Evolutionary conservation across 2,888 invertebrate genomes (phyloP).

Genomic region (Slavum lentiscoides): DNA sequence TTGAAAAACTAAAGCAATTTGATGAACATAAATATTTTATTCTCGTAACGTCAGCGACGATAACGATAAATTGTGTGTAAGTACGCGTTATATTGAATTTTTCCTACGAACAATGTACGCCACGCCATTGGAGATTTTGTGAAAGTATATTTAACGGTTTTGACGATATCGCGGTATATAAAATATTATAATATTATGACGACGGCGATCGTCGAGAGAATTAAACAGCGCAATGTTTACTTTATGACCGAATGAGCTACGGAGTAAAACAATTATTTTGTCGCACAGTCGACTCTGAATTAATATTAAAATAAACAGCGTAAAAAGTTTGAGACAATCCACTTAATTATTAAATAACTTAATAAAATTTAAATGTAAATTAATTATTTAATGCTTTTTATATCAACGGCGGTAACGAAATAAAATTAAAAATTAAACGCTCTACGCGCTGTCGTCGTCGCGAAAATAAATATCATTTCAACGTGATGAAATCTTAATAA

Average conservation of each 20-base stretch:
- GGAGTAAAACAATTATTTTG: conserved; percentile 41
- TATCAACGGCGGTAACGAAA: conserved; percentile 13
- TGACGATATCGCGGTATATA: background rate
- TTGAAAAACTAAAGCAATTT: too few relatives aligned
- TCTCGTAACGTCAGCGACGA: too few relatives aligned
- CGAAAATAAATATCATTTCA: conserved; percentile 11
- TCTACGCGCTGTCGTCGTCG: background rate
- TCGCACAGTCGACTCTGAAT: conserved; percentile 31
- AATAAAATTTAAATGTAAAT: conserved; percentile 46
- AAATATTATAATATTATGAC: conserved; percentile 5
- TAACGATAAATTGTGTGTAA: too few relatives aligned
- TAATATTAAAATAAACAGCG: conserved; percentile 39
- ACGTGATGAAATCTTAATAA: conserved; percentile 4
- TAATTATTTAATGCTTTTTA: conserved; percentile 38
- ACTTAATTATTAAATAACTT: conserved; percentile 43
- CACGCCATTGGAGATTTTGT: too few relatives aligned
- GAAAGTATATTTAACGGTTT: background rate
- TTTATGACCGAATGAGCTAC: conserved; percentile 10
- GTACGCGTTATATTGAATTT: too few relatives aligned
- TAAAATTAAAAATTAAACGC: conserved; percentile 33
- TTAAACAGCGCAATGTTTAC: conserved; percentile 15
- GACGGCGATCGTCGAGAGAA: background rate
- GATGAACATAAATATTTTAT: too few relatives aligned
- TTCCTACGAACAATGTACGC: too few relatives aligned
- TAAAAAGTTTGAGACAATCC: conserved; percentile 44